phyloP scores from a whole-genome alignment of 2,888 invertebrate species.

The Chymomyza amoena region DNA sequence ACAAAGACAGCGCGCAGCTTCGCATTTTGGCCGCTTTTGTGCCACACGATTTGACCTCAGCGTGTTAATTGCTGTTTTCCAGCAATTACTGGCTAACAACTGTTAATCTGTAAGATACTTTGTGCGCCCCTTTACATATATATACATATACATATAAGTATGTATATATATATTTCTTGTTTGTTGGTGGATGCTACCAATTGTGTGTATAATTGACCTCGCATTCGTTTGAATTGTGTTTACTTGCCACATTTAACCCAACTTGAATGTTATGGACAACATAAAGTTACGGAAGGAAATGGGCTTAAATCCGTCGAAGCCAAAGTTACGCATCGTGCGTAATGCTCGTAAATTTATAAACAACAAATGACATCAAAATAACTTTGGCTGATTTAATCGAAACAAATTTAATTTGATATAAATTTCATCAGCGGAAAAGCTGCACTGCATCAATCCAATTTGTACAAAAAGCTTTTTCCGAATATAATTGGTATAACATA shows the following conservation, averaged over 20 bases:
- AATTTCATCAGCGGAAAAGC: no score
- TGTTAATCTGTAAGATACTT: slow-evolving; percentile 44
- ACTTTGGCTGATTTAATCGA: background rate
- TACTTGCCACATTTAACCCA: slow-evolving; percentile 5
- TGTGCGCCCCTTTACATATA: slow-evolving; percentile 43
- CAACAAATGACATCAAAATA: background rate
- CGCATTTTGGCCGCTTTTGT: slow-evolving; percentile 1
- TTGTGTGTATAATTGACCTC: slow-evolving; percentile 52
- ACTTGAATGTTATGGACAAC: slow-evolving; percentile 17
- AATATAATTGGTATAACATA: no score
- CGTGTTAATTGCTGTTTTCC: slow-evolving; percentile 58
- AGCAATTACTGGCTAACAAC: slow-evolving; percentile 30
- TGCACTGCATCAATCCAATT: background rate
- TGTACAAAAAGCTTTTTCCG: background rate
- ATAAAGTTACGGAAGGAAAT: slow-evolving; percentile 30
- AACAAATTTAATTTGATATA: background rate
- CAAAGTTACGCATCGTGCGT: background rate
- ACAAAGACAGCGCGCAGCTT: background rate
- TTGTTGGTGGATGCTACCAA: slow-evolving; percentile 38
- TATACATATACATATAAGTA: no score
- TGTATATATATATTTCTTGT: background rate
- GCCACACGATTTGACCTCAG: slow-evolving; percentile 56
- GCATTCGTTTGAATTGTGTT: slow-evolving; percentile 33
- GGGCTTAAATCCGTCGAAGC: slow-evolving; percentile 12
- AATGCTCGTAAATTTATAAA: background rate